Evolutionary conservation across 2,797 vertebrate genomes (phyloP).

Genomic region (Sebastes matsubarae): DNA sequence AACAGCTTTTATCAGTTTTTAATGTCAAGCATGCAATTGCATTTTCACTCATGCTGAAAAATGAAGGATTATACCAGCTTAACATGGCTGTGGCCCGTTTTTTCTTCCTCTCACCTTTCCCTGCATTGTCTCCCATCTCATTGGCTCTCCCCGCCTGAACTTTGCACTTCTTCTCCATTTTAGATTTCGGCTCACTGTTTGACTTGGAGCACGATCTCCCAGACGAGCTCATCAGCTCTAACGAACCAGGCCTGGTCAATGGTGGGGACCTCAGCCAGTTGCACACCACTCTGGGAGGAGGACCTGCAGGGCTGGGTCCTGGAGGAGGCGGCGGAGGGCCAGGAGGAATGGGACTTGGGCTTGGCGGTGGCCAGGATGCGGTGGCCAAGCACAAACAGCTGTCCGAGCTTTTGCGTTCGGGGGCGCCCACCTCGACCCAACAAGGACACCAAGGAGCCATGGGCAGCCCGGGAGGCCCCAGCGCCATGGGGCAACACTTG

Average conservation of each 20-base stretch:
- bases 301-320: conserved; percentile 67
- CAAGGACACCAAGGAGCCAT: conserved; percentile 81
- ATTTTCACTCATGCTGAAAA: conserved; percentile 55
- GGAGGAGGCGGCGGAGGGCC: conserved; percentile 67
- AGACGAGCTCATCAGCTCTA: conserved; percentile 96
- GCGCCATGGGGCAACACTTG: conserved; percentile 85
- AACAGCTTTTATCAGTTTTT: conserved; percentile 43
- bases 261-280: conserved; percentile 94
- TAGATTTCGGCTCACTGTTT: conserved; percentile 96
- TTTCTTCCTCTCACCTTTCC: conserved; percentile 5
- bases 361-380: conserved; percentile 89
- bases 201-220: conserved; percentile 98
- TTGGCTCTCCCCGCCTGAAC: conserved; percentile 24
- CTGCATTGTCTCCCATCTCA: conserved; percentile 6
- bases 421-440: conserved; percentile 80
- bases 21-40: conserved; percentile 31
- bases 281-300: conserved; percentile 89
- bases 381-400: conserved; percentile 99
- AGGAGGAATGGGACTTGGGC: conserved; percentile 74
- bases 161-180: conserved; percentile 50
- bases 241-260: conserved; percentile 91
- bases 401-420: conserved; percentile 92
- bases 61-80: conserved; percentile 49
- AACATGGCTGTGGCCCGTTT: conserved; percentile 30
- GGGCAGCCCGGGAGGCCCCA: conserved; percentile 75